Conservation (phyloP, 2,113 vertebrate species). For the Cercopithecus mona region DNA sequence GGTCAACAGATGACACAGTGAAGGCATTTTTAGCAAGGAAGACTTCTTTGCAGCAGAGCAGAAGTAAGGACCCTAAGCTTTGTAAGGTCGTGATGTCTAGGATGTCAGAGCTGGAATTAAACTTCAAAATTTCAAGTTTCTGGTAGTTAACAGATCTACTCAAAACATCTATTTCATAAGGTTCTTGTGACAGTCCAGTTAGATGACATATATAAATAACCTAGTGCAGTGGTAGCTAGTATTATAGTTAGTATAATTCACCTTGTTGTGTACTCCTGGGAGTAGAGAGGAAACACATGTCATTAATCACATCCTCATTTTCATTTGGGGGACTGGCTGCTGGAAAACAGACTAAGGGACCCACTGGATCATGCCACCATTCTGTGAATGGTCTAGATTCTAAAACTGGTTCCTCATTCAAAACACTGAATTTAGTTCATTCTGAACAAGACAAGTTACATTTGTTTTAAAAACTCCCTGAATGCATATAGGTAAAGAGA, state of each 20-base stretch:
- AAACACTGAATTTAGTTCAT: background rate
- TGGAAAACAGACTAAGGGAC: background rate
- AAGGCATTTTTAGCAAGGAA: background rate
- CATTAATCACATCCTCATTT: background rate
- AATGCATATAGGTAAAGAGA: background rate
- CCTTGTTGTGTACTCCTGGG: background rate
- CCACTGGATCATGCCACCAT: background rate
- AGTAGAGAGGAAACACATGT: background rate
- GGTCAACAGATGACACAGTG: background rate
- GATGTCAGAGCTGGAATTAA: background rate
- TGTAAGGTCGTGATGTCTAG: background rate
- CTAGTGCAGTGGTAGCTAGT: background rate
- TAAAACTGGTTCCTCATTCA: background rate
- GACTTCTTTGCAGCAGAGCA: background rate
- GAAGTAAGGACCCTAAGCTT: background rate
- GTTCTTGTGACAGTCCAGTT: background rate
- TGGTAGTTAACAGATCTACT: background rate
- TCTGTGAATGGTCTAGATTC: background rate
- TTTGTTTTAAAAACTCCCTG: background rate
- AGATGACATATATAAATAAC: background rate
- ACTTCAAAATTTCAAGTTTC: background rate
- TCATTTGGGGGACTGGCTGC: background rate
- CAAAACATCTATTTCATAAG: background rate
- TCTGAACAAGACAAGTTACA: background rate
- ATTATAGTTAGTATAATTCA: background rate